Base-by-base conservation (phyloP, 2,797 vertebrate species). In the Pangasius djambal region DNA sequence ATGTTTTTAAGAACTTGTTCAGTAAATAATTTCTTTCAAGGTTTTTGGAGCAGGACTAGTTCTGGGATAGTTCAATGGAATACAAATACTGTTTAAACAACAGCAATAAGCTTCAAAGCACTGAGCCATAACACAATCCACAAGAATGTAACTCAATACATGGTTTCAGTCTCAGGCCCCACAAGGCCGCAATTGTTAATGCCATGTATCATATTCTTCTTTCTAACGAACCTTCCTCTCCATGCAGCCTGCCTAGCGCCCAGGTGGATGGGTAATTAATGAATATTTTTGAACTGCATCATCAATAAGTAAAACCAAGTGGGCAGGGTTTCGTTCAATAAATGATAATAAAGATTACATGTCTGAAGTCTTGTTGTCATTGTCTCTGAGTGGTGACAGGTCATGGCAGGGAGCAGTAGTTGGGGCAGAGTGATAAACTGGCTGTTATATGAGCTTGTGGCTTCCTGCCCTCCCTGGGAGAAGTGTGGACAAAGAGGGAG, bases 141-240 rank as follows among this genome's bases (percentile, higher is more conserved):
- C 84, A 83, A 86, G 87, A 83, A 83, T 83, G 92, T 90, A 92
- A 93, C 82, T 48, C 57, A 91, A 93, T 69, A 89, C 90, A 61
- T 65, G 77, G 59, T 90, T 82, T 81, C 81, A 44, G 65, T 87
- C 88, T 82, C 87, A 34, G 83, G 85, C 72, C 55, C 72, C 89
- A 93, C 92, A 92, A 91, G 89, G 91, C 81, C 18, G 59, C 90
- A 90, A 87, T 93, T 93, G 91, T 92, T 91, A 86, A 89, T 37
- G 77, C 61, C 52, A 57, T 25, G 65, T 86, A 91, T 91, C 90
- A 90, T 88, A 87, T 92, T 92, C 90, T 69, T 25, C 63, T 79
- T 88, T 89, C 77, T 88, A 89, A 90, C 89, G 86, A 88, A 85
- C 28, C 82, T 69, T 89, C 61, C 83, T 83, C 63, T 90, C 78